A percentile compares a stretch with the other conserved stretches of the same genome.
Evolutionary conservation across 2,113 vertebrate species (phyloP).

Genomic region (Cygnus atratus): DNA sequence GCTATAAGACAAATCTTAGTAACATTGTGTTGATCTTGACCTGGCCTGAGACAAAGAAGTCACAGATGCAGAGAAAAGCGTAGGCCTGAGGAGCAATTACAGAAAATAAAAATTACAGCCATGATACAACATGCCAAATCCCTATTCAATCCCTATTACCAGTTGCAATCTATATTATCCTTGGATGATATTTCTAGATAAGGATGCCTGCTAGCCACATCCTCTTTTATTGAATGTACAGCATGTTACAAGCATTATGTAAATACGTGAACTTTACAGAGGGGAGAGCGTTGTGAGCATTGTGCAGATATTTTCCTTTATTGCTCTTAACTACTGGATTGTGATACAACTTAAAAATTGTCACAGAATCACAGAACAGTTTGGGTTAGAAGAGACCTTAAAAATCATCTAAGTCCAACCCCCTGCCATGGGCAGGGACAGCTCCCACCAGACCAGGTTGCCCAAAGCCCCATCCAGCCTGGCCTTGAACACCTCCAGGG

Average conservation of each 20-base stretch:
- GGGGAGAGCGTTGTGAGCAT: neutral
- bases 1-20: neutral
- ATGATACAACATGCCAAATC: neutral
- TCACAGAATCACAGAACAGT: no score
- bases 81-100: neutral
- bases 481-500: no score
- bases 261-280: neutral
- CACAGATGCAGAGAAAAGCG: neutral
- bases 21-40: neutral
- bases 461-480: no score
- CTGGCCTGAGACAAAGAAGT: neutral
- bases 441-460: no score
- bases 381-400: no score
- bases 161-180: neutral
- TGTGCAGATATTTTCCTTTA: neutral
- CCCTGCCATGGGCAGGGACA: no score
- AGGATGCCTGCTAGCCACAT: neutral
- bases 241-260: neutral
- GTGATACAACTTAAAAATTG: neutral
- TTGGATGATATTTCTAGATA: neutral
- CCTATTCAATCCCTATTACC: neutral
- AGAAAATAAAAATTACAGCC: constrained; percentile 6
- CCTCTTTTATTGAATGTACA: neutral
- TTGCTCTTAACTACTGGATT: neutral
- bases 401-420: no score